Evolutionary conservation across 2,888 invertebrate genomes (phyloP), one percentile per base, ranked within the genome.

Genomic region (Ophion ventricosus): DNA sequence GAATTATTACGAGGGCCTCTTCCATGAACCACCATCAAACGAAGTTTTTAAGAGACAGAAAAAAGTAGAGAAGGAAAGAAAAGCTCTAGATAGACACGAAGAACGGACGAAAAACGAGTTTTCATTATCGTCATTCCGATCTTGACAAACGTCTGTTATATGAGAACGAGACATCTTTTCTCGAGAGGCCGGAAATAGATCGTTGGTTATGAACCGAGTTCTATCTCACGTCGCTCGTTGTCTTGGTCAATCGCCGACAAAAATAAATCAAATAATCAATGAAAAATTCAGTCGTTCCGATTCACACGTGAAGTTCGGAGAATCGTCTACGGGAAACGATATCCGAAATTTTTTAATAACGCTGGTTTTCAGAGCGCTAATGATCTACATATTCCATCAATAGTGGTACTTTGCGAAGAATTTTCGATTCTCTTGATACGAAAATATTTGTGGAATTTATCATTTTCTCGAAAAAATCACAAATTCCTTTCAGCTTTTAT

Each of bases 121-220:
- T 82, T 70, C 61, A 26, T 82, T 77, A 82, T 82, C 79, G 69
- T 69, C 73, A 29, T 75, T 72, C 59, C 26, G 57, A 80, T 80
- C 79, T 75, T 70, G 79, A 70, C 70, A 75, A 75, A 80, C 74
- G 79, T 75, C 79, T 59, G 80, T 75, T 66, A 79, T 67, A 75
- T 64, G 75, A 29, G 64, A 67, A 69, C 61, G 61, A 76, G 76
- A 20, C 35, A 67, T 29, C 49, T 59, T 66, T 61, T 77, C 54
- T 69, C 59, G 23, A 69, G 49, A 4, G 56, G 35, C 78, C 74
- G 84, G 69, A 77, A 81, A 80, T 76, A 29, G 49, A 83, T 76
- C 70, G 59, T 77, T 77, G 80, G 72, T 80, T 80, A 76, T 40
- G 61, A 14, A 69, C n/a, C 49, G 26, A 26, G 25, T 26, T 67